Evolutionary conservation across 2,113 vertebrate genomes (phyloP), one percentile per base, ranked within the genome.

Genomic region (Delphinapterus leucas): DNA sequence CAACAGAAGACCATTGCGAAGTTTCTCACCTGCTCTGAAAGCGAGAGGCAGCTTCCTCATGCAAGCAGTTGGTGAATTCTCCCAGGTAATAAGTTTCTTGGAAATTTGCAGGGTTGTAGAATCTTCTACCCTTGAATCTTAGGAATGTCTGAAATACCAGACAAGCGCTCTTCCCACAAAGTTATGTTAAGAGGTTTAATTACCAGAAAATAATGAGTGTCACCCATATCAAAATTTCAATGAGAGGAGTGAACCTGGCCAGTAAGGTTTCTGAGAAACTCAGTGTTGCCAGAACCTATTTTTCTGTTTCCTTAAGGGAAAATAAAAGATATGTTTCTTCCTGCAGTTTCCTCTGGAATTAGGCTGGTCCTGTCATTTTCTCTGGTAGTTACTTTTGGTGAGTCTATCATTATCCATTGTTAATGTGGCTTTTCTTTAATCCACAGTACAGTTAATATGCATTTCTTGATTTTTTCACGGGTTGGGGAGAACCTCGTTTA

Each of bases 61-160:
- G 1, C 14, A 17, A 28, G n/a, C 13, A 31, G 49, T 17, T 20
- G 8, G 65, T 15, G 9, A 49, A 20, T 80, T 84, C 58, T 65
- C 55, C 41, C 60, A 36, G 87, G 88, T n/a, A 60, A 88, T 53
- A 38, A 4, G 28, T 76, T 47, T 88, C 88, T 53, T 63, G 58
- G 82, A 91, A 73, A 82, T 96, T 23, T 83, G 14, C 70, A 33
- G 25, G 47, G 8, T 74, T 73, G 53, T 47, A 53, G 76, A 53
- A 36, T 84, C 85, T 36, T 88, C 47, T 31, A 61, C 12, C 63
- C 33, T 49, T 53, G n/a, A 84, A 55, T 68, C 49, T 47, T 84
- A 67, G 92, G 92, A 41, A 55, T 65, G 68, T 92, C 79, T 87
- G 63, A 92, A 93, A 83, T 86, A n/a, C 79, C 96, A 93, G 90